Conservation (phyloP, 2,113 vertebrate species). For the Paramormyrops kingsleyae region DNA sequence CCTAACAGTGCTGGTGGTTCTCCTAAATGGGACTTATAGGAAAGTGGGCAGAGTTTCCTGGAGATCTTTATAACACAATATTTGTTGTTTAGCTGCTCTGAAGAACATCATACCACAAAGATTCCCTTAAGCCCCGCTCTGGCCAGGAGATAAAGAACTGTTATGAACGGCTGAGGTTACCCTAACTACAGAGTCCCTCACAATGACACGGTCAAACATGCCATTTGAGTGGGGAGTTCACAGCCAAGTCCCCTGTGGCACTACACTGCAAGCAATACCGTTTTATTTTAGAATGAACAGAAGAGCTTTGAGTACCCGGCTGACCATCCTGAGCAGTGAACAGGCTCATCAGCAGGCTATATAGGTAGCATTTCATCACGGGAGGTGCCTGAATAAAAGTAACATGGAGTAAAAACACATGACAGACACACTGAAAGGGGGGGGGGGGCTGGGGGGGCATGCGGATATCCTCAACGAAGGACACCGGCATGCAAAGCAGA, state of each 20-base stretch:
- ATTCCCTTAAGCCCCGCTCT: not conserved
- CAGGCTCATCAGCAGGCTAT: not conserved
- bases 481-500: slow-evolving; percentile 10
- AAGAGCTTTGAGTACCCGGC: not conserved
- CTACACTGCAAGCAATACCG: not conserved
- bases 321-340: not conserved
- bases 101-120: not conserved
- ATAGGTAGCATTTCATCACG: not conserved
- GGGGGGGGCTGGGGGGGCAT: not conserved
- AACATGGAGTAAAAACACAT: not conserved
- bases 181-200: not conserved
- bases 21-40: slow-evolving; percentile 51
- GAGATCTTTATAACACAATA: not conserved
- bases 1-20: slow-evolving; percentile 65
- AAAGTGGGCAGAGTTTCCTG: not conserved
- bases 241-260: not conserved
- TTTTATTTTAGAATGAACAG: not conserved
- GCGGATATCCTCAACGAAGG: not conserved
- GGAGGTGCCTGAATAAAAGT: not conserved
- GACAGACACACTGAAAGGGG: not conserved
- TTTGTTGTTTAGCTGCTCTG: not conserved
- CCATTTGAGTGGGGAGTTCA: not conserved
- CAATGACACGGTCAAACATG: not conserved
- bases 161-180: not conserved
- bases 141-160: not conserved